Percentiles rank a stretch among this genome's conserved stretches.
Evolutionary conservation across 2,113 vertebrate species (phyloP).

Genomic region (Boulengerochromis microlepis): DNA sequence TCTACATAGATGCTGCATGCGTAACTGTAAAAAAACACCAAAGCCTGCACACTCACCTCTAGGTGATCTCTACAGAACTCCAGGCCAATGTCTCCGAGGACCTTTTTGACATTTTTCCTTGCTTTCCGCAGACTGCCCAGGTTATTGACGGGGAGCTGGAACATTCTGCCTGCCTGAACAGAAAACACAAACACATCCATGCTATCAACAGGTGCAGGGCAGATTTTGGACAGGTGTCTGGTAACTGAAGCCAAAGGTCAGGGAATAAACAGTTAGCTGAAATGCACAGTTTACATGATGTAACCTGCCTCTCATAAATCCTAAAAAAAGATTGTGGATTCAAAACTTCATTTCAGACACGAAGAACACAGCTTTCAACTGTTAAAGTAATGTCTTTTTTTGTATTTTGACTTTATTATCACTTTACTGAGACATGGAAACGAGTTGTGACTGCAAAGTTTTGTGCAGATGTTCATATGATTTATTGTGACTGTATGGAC

Average conservation of each 20-base stretch:
- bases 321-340: background rate
- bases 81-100: constrained; percentile 97
- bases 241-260: background rate
- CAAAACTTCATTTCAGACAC: background rate
- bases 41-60: constrained; percentile 76
- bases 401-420: background rate
- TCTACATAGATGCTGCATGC: background rate
- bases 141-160: constrained; percentile 99
- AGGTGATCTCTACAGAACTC: constrained; percentile 98
- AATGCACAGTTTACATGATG: background rate
- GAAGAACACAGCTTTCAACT: background rate
- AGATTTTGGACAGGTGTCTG: background rate
- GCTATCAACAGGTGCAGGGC: background rate
- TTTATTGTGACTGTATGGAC: background rate
- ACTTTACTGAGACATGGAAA: background rate
- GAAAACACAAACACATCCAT: background rate
- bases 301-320: background rate
- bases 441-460: background rate
- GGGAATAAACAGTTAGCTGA: background rate
- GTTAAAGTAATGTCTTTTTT: background rate
- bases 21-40: background rate
- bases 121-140: constrained; percentile 98
- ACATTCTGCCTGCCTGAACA: constrained; percentile 89
- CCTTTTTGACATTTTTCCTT: constrained; percentile 98
- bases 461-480: background rate